Conservation (phyloP, 1,140 invertebrate species). For the Apis laboriosa region DNA sequence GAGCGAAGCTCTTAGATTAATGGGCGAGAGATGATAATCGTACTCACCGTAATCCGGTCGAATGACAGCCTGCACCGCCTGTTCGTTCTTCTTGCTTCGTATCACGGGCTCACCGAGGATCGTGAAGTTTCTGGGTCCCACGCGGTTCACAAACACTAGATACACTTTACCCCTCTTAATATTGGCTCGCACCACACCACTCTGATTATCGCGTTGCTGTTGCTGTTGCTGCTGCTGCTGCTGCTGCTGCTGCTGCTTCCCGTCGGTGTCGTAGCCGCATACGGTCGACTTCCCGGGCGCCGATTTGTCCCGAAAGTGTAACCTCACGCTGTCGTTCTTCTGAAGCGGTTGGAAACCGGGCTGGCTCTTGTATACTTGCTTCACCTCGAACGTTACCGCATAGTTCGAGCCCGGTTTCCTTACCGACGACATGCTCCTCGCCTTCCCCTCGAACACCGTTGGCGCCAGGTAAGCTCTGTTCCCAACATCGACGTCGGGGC, state of each 20-base stretch:
- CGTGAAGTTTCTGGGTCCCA: constrained; percentile 85
- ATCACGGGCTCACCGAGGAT: constrained; percentile 84
- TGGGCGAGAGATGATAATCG: constrained; percentile 3
- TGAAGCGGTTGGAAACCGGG: constrained; percentile 79
- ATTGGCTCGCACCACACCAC: constrained; percentile 82
- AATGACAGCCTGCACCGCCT: constrained; percentile 82
- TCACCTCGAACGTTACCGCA: constrained; percentile 85
- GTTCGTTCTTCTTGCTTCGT: constrained; percentile 80
- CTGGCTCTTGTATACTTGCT: constrained; percentile 84
- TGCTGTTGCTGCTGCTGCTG: constrained; percentile 48
- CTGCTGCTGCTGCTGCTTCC: constrained; percentile 51
- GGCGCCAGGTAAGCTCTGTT: constrained; percentile 84
- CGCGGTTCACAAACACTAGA: constrained; percentile 85
- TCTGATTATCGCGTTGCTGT: constrained; percentile 68
- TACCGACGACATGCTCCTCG: constrained; percentile 83
- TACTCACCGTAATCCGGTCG: constrained; percentile 84
- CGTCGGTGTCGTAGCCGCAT: constrained; percentile 67
- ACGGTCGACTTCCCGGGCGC: constrained; percentile 74
- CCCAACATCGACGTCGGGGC: constrained; percentile 83
- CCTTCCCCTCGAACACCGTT: constrained; percentile 85
- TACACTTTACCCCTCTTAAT: constrained; percentile 85
- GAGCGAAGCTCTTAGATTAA: constrained; percentile 19
- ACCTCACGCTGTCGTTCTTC: constrained; percentile 80
- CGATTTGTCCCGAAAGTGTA: constrained; percentile 80
- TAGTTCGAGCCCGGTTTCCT: constrained; percentile 82